Base-by-base conservation (phyloP, 2,113 vertebrate genomes). In the Tichodroma muraria region DNA sequence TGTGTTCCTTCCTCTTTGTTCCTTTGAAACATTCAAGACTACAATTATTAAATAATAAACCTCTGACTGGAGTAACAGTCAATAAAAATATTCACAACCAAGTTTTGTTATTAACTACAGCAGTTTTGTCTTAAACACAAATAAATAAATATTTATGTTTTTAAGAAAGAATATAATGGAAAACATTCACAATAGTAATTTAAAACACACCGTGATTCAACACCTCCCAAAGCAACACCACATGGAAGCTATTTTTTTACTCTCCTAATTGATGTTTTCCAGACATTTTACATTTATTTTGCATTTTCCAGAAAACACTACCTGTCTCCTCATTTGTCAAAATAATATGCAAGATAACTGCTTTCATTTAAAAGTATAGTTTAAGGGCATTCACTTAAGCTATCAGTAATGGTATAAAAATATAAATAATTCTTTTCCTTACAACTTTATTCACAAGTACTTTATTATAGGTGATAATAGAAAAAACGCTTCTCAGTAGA, bases 231-330 rank as follows among this genome's bases (percentile, higher is more conserved):
- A 24, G 63, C 24, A 50, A 54, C 20, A 56, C 71, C 64, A 49
- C 28, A 73, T 7, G 45, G 28, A 82, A 95, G 56, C 27, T 93
- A 57, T 91, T 93, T 87, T 89, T 85, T 88, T 77, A 93, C 61
- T 61, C 72, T 88, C 42, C 75, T 89, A 90, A 89, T 1, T 57
- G 77, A 66, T 78, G 35, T 28, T 89, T 93, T 84, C 66, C 88
- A 91, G 78, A 69, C 35, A 94, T 90, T 89, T 94, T 80, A 88
- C 33, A 61, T 76, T 93, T 84, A 81, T 60, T 95, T 77, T 47
- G 35, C 31, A 42, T 85, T 85, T 90, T 70, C 85, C 85, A 86
- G 71, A 84, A 89, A 94, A 80, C 17, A 75, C 25, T 76, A 77
- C 14, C 84, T 21, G 2, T 53, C 79, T 88, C 37, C 52, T 85